Evolutionary conservation across 2,888 invertebrate species (phyloP), one percentile per base, ranked within the genome.

Genomic region (Drosophila prostipennis): DNA sequence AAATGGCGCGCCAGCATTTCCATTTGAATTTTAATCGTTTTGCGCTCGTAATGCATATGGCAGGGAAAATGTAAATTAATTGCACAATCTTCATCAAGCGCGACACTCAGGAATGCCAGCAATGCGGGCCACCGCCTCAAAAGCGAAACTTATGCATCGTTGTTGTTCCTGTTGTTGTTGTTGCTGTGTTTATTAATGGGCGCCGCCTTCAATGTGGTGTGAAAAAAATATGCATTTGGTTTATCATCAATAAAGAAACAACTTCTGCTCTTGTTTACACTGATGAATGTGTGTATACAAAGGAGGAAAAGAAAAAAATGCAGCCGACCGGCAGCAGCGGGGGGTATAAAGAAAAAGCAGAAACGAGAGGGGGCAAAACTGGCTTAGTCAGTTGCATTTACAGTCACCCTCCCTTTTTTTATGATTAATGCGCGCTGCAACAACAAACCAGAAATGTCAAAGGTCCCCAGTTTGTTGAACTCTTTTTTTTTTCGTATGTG

Each of bases 401-500:
- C 34, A 45, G 53, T 71, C 79, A 72, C 64, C 71, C 60, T 49
- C 45, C 55, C 71, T 59, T 57, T 72, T 42, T 78, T 32, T 69
- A 72, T 80, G 80, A 88, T 84, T 88, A 84, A 88, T 84, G 85
- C 71, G 85, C 58, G 40, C 43, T 65, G 56, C 51, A 37, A 52
- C 39, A 39, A 57, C 37, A 46, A 51, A 57, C 51, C 45, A 58
- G 54, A 55, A 87, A 84, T 84, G 84, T 89, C 84, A 84, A 89
- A 89, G 84, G 84, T 84, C 77, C 49, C 39, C 59, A 57, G 84
- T 85, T 87, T 89, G 77, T 89, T 89, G 84, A 85, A 89, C 84
- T 81, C 77, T 77, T 64, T 34, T 53, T 19, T 19, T 19, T 53
- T 48, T 11, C 16, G 26, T 26, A 26, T 23, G 29, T 26, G 45